Percentiles rank a stretch among this genome's conserved stretches.
Conservation (phyloP, 2,113 vertebrate genomes). For the Gasterosteus nipponicus region DNA sequence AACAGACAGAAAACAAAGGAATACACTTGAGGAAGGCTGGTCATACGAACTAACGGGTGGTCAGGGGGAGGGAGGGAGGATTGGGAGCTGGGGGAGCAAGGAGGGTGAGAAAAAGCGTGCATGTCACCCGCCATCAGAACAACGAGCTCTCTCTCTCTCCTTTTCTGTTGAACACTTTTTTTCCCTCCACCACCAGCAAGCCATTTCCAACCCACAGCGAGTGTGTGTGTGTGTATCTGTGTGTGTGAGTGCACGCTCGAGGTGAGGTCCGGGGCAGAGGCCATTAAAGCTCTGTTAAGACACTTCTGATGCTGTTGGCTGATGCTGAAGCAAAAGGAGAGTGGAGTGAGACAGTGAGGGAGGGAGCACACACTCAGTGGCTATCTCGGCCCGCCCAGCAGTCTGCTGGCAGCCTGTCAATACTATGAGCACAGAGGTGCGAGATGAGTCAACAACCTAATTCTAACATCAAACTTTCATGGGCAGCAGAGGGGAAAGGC, state of each 20-base stretch:
- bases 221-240: background rate
- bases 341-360: conserved; percentile 62
- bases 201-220: conserved; percentile 85
- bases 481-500: conserved; percentile 76
- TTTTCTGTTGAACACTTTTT: conserved; percentile 72
- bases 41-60: conserved; percentile 20
- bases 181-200: conserved; percentile 76
- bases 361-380: conserved; percentile 78
- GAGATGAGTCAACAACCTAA: conserved; percentile 98
- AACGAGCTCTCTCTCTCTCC: conserved; percentile 34
- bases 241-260: conserved; percentile 56
- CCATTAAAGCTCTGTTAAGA: conserved; percentile 99
- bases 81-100: conserved; percentile 24
- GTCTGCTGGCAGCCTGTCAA: conserved; percentile 91
- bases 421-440: conserved; percentile 94
- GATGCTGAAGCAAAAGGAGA: conserved; percentile 77
- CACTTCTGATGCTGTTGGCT: conserved; percentile 98
- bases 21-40: conserved; percentile 24
- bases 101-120: conserved; percentile 83
- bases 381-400: conserved; percentile 86
- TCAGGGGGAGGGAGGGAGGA: conserved; percentile 20
- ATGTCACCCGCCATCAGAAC: conserved; percentile 83
- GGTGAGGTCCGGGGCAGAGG: conserved; percentile 85
- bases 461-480: conserved; percentile 98
- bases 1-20: conserved; percentile 12